Evolutionary conservation across 1,140 invertebrate species (phyloP).

Genomic region (Trypoxylus dichotomus): DNA sequence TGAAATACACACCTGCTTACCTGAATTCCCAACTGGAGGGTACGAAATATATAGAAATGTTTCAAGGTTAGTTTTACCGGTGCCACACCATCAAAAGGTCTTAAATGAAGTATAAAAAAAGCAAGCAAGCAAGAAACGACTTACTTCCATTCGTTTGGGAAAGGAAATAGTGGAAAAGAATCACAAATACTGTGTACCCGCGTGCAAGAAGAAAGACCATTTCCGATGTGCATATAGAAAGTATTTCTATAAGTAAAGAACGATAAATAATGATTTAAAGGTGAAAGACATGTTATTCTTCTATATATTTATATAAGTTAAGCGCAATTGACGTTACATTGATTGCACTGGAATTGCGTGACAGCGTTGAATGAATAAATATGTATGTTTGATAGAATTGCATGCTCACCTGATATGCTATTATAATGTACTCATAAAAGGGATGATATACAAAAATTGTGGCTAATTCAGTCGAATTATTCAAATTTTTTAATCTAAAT

Average conservation of each 20-base stretch:
- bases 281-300: no score
- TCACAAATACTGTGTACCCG: not conserved
- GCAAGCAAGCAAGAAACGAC: no score
- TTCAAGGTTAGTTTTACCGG: not conserved
- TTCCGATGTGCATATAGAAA: no score
- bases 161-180: no score
- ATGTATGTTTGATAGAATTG: not conserved
- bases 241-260: no score
- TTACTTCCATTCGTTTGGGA: no score
- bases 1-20: constrained; percentile 19
- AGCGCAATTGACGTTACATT: not conserved
- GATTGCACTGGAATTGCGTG: not conserved
- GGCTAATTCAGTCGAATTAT: not conserved
- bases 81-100: not conserved
- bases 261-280: no score
- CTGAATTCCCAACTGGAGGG: not conserved
- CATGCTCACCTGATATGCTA: not conserved
- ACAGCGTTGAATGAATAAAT: not conserved
- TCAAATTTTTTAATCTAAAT: no score
- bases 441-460: not conserved
- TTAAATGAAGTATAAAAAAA: not conserved
- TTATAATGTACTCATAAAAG: not conserved
- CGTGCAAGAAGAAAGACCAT: no score
- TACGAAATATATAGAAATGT: constrained; percentile 14
- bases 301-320: not conserved